phyloP scores from a whole-genome alignment of 1,140 invertebrate genomes.

The Anoplolepis gracilipes region DNA sequence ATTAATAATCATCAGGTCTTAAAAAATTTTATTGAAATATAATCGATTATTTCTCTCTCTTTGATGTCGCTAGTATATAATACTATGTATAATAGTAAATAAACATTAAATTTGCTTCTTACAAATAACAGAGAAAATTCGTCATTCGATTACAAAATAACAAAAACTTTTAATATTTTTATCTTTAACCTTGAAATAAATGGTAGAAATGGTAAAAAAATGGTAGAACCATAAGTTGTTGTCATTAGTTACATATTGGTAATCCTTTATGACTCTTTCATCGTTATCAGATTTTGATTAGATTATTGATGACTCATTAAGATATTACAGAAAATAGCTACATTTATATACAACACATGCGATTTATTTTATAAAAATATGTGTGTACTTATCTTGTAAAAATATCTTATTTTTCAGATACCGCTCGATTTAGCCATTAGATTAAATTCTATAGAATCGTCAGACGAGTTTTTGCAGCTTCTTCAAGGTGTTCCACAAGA shows the following conservation, averaged over 20 bases:
- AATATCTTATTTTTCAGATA: constrained; percentile 60
- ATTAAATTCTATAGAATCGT: constrained; percentile 55
- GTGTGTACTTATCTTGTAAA: neutral
- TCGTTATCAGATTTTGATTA: constrained; percentile 37
- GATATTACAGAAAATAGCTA: neutral
- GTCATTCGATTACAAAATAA: neutral
- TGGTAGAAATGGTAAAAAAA: too few species aligned
- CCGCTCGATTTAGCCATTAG: constrained; percentile 49
- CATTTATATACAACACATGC: neutral
- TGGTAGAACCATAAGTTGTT: neutral
- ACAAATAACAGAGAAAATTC: neutral
- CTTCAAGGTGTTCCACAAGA: constrained; percentile 47
- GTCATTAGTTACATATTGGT: neutral
- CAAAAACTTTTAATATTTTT: neutral
- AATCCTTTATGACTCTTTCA: neutral
- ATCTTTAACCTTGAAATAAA: neutral
- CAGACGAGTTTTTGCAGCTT: constrained; percentile 66
- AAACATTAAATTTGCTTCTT: too few species aligned
- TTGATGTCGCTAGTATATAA: neutral
- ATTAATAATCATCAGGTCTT: neutral
- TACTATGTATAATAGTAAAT: too few species aligned
- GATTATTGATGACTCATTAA: constrained; percentile 22
- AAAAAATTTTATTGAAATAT: constrained; percentile 10
- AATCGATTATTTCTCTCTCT: neutral
- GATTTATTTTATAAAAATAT: too few species aligned